phyloP scores from a whole-genome alignment of 2,113 vertebrate genomes.

The Eurypyga helias region DNA sequence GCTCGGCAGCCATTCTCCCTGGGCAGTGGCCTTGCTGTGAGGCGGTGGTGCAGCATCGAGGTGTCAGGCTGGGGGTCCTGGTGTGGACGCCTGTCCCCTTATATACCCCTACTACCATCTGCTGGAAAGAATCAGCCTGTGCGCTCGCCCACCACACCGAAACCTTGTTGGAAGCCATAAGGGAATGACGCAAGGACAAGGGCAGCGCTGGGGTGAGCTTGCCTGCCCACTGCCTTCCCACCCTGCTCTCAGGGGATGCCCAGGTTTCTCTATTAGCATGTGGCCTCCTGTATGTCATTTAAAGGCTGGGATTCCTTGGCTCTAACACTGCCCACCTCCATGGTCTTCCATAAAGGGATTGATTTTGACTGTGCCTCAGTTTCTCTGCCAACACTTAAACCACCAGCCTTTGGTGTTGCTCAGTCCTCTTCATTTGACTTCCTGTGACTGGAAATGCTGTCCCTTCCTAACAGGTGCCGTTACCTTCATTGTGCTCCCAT shows the following conservation, averaged over 20 bases:
- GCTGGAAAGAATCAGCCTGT: conserved; percentile 57
- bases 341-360: not conserved
- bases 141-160: not conserved
- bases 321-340: not conserved
- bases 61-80: not conserved
- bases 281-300: not conserved
- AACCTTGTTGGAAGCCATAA: not conserved
- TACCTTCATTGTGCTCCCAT: not conserved
- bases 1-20: not conserved
- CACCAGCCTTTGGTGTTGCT: not conserved
- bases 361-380: not conserved
- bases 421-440: not conserved
- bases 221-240: rapidly evolving
- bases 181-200: rapidly evolving
- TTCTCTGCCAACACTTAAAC: not conserved
- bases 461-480: not conserved
- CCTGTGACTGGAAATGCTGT: not conserved
- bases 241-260: rapidly evolving
- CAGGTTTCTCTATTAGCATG: rapidly evolving
- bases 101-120: conserved; percentile 60
- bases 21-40: not conserved
- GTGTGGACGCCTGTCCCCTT: not conserved
- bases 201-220: not conserved
- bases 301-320: not conserved
- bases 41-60: rapidly evolving